Percentiles rank a stretch among this genome's conserved stretches.
phyloP scores from a whole-genome alignment of 2,797 vertebrate genomes.

The Holocentrus rufus region DNA sequence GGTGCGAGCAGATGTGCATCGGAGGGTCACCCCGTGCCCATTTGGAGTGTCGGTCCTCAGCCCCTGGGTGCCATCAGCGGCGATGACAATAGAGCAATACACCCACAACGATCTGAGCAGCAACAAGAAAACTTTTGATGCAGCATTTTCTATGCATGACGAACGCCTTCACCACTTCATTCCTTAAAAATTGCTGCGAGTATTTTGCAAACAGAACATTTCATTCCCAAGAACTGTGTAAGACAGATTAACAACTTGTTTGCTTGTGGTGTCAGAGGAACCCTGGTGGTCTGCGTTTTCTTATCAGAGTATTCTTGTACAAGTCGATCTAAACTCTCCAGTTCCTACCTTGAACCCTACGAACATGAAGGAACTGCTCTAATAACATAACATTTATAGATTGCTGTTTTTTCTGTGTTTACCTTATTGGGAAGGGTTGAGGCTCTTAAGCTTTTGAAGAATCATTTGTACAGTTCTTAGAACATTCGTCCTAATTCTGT shows the following conservation, averaged over 20 bases:
- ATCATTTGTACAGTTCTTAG: background rate
- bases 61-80: background rate
- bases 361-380: background rate
- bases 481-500: background rate
- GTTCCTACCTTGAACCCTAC: slow-evolving; percentile 37
- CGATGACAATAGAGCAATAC: background rate
- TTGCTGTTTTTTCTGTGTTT: too few relatives aligned
- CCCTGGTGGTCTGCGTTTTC: slow-evolving; percentile 34
- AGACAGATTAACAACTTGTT: slow-evolving; percentile 9
- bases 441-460: background rate
- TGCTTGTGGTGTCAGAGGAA: slow-evolving; percentile 20
- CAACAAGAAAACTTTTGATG: background rate
- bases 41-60: slow-evolving; percentile 23
- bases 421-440: too few relatives aligned
- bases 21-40: slow-evolving; percentile 46
- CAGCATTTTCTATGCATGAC: background rate
- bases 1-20: slow-evolving; percentile 77
- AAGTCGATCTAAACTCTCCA: slow-evolving; percentile 21
- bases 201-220: slow-evolving; percentile 34
- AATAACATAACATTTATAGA: too few relatives aligned
- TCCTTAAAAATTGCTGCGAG: slow-evolving; percentile 5
- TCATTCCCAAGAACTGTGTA: slow-evolving; percentile 30
- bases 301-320: slow-evolving; percentile 64
- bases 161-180: slow-evolving; percentile 7
- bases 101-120: background rate